Evolutionary conservation across 2,113 vertebrate species (phyloP), one percentile per base, ranked within the genome.

Genomic region (Anguilla rostrata): DNA sequence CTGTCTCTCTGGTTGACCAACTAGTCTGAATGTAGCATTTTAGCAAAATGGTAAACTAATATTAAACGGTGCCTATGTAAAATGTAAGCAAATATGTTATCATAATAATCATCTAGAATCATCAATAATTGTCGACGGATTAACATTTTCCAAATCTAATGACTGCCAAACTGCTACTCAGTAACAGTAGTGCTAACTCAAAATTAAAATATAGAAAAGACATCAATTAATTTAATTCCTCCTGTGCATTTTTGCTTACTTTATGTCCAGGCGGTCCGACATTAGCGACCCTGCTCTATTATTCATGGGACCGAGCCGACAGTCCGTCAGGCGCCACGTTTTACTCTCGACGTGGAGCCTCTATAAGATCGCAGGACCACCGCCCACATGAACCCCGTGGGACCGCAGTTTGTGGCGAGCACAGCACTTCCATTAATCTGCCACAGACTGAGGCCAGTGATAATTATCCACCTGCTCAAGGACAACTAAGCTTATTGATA

Each of bases 401-500:
- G 75, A 75, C 16, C 40, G 18, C 84, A 80, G 75, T 85, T 80
- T 80, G 84, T 80, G 84, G 39, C 39, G 56, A 26, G 56, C 85
- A 22, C 39, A 81, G 85, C 85, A 81, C 22, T 81, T 66, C 85
- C 79, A 43, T 86, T 66, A 86, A 82, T 86, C 84, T 80, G 75
- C 84, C 84, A 85, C 46, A 29, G 84, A 85, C 46, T 18, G 84
- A 80, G 84, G 84, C 84, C 84, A 49, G 80, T 85, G 84, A 56
- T 86, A 86, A 86, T 86, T 81, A 81, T 46, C 85, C 85, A 26
- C 14, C 85, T 39, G 14, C 85, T 81, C 56, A 66, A 81, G 78
- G 79, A 81, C 78, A 81, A 20, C 40, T 34, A 66, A 82, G 49
- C 39, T 66, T 81, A 86, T 66, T 81, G 78, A 86, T 39, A 39